Evolutionary conservation across 2,797 vertebrate genomes (phyloP).

Genomic region (Catamblyrhynchus diadema): DNA sequence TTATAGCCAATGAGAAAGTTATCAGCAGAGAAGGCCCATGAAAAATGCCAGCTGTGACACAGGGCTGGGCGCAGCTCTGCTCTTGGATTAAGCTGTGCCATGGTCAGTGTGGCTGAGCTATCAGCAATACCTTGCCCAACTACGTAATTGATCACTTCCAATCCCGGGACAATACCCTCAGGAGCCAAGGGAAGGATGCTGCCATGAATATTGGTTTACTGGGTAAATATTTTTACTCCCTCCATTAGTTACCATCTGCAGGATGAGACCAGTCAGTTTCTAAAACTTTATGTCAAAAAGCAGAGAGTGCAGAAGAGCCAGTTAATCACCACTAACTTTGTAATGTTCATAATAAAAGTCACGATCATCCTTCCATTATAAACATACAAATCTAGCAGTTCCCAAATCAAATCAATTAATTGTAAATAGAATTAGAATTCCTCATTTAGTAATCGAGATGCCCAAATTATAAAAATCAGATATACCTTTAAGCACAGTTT

Average conservation of each 20-base stretch:
- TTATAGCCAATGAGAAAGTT: neutral
- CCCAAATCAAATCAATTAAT: neutral
- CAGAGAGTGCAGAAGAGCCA: neutral
- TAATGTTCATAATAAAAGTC: neutral
- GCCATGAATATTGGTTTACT: neutral
- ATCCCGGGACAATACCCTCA: neutral
- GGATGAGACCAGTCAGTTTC: neutral
- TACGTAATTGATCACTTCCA: neutral
- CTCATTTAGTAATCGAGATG: neutral
- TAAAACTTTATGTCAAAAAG: neutral
- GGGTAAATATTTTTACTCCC: neutral
- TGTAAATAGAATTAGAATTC: neutral
- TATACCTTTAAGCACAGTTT: neutral
- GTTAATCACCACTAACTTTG: neutral
- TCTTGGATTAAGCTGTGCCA: neutral
- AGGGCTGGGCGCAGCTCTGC: neutral
- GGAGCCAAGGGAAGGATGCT: neutral
- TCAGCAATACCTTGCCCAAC: neutral
- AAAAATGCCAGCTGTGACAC: neutral
- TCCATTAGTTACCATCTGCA: neutral
- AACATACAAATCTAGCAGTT: neutral
- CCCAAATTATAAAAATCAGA: neutral
- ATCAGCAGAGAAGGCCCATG: neutral
- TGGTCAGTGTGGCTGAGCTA: neutral
- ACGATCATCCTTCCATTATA: neutral